phyloP scores from a whole-genome alignment of 2,888 invertebrate genomes.

The Iselma pallidipennis region DNA sequence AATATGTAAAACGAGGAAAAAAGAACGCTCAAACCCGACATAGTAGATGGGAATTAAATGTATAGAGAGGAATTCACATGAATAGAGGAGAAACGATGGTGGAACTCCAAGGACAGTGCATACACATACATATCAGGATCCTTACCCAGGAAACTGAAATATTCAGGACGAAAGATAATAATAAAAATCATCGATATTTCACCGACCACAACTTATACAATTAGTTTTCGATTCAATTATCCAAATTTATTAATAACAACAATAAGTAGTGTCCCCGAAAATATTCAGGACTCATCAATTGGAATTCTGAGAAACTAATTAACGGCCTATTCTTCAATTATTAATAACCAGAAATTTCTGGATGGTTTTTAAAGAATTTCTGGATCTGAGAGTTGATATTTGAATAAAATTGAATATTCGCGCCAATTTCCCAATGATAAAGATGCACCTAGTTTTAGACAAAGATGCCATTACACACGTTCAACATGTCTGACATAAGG shows the following conservation, averaged over 20 bases:
- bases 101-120: neutral
- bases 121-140: neutral
- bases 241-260: neutral
- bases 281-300: neutral
- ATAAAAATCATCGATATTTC: neutral
- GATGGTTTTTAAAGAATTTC: too few species aligned
- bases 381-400: too few species aligned
- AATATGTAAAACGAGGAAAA: too few species aligned
- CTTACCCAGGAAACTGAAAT: neutral
- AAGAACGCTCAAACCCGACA: too few species aligned
- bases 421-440: conserved; percentile 2
- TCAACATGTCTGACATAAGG: conserved; percentile 46
- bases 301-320: too few species aligned
- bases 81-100: too few species aligned
- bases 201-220: neutral
- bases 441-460: neutral
- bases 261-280: neutral
- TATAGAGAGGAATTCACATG: neutral
- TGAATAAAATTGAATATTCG: neutral
- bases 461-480: conserved; percentile 18
- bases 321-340: too few species aligned
- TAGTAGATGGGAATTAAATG: too few species aligned
- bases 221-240: neutral
- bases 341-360: too few species aligned
- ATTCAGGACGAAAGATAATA: neutral